Percentiles rank a stretch among this genome's conserved stretches.
These are phyloP conservation scores for Tanaodytes sp. DNA, from an alignment of 2,888 invertebrate genomes.

Conservation along the genomic window DNA sequence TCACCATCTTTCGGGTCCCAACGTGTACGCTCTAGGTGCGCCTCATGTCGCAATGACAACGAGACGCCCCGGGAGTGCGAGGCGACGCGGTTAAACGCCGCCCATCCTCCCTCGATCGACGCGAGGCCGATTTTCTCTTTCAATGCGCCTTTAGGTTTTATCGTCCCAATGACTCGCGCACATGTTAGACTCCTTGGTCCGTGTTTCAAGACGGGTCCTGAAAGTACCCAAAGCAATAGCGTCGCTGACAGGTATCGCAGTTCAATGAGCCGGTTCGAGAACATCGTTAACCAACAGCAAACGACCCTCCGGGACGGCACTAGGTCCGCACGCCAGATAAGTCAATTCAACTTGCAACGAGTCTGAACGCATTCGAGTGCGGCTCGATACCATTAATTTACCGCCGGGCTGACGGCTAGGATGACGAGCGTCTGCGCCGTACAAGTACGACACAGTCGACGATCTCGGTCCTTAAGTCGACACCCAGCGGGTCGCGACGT, in stretches of 20 bases:
- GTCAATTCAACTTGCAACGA: slow-evolving; percentile 55
- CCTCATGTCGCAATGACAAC: slow-evolving; percentile 69
- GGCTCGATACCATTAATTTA: slow-evolving; percentile 65
- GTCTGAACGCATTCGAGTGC: slow-evolving; percentile 58
- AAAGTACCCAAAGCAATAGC: slow-evolving; percentile 69
- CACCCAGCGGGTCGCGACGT: slow-evolving; percentile 76
- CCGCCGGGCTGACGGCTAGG: slow-evolving; percentile 63
- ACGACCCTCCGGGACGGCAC: slow-evolving; percentile 58
- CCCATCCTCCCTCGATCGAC: slow-evolving; percentile 74
- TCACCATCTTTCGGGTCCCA: slow-evolving; percentile 85
- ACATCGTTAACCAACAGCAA: slow-evolving; percentile 60
- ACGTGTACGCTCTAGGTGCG: slow-evolving; percentile 79
- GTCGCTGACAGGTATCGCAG: slow-evolving; percentile 57
- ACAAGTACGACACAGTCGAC: slow-evolving; percentile 60
- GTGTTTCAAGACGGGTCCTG: slow-evolving; percentile 85
- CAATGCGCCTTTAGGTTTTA: slow-evolving; percentile 79
- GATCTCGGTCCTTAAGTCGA: slow-evolving; percentile 71
- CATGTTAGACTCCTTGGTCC: slow-evolving; percentile 84
- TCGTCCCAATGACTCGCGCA: slow-evolving; percentile 80
- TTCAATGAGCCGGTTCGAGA: slow-evolving; percentile 61
- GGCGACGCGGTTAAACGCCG: slow-evolving; percentile 69
- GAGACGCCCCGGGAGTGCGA: slow-evolving; percentile 78
- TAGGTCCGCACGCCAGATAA: slow-evolving; percentile 56
- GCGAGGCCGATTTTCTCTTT: slow-evolving; percentile 76
- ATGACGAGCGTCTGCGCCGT: slow-evolving; percentile 65